These are phyloP conservation scores for Pogonomyrmex californicus DNA, from an alignment of 1,140 invertebrate species.

Conservation along the genomic window DNA sequence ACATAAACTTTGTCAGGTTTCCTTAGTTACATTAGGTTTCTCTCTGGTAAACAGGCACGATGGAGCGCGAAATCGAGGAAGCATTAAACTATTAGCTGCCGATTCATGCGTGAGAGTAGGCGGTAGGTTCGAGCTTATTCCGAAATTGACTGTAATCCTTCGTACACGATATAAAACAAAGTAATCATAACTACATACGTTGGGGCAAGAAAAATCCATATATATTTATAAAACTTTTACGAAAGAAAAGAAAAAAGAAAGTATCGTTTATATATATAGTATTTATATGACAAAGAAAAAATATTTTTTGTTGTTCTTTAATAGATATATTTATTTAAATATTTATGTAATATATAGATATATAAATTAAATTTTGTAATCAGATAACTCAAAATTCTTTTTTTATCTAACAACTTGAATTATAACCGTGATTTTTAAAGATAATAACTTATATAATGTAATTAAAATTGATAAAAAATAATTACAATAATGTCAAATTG, in stretches of 20 bases:
- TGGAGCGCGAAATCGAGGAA: slow-evolving; percentile 70
- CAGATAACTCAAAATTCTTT: slow-evolving; percentile 57
- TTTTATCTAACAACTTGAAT: slow-evolving; percentile 57
- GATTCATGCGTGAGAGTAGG: slow-evolving; percentile 62
- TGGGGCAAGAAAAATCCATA: background rate
- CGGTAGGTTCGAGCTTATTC: slow-evolving; percentile 52
- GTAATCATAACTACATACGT: background rate
- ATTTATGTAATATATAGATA: slow-evolving; percentile 61
- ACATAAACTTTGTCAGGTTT: slow-evolving; percentile 50
- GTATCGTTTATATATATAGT: background rate
- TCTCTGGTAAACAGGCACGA: slow-evolving; percentile 49
- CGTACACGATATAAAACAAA: slow-evolving; percentile 31
- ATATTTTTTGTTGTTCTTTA: background rate
- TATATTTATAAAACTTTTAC: background rate
- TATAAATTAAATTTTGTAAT: slow-evolving; percentile 59
- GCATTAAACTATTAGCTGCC: slow-evolving; percentile 76
- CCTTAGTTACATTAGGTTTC: slow-evolving; percentile 66
- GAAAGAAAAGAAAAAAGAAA: background rate
- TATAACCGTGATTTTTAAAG: slow-evolving; percentile 34
- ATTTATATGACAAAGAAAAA: background rate
- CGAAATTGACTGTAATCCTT: slow-evolving; percentile 63
- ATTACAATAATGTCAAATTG: background rate
- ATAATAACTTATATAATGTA: slow-evolving; percentile 58
- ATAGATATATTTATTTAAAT: slow-evolving; percentile 50
- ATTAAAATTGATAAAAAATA: background rate